Base-by-base conservation (phyloP, 92 coral and sea anemone species). In the Epizoanthus rinbou region DNA sequence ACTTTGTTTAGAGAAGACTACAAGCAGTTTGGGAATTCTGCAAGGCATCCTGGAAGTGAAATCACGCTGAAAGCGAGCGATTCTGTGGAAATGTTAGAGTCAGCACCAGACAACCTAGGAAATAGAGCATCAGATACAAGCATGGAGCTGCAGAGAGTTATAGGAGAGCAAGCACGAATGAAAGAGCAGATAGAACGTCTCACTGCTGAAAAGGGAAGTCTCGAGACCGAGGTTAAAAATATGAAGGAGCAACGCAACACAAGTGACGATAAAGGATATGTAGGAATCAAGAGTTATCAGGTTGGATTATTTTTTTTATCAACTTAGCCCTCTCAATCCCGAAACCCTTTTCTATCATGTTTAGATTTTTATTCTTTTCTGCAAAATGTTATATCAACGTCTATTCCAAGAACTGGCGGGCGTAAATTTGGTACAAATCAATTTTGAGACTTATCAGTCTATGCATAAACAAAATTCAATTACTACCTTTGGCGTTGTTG, bases 231-330 rank as follows among this genome's bases (percentile, higher is more conserved):
- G 58, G 86, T 71, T 50, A 83, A 85, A 65, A 86, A 74, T 57
- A 66, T 89, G n/a, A 93, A 87, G 73, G 75, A 71, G 56, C 54
- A 70, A 76, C 50, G 64, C 53, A 45, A 56, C 28, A 79, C 50
- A 25, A 67, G 62, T 35, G 88, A 80, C 1, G 86, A 76, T 62
- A 89, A 89, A 69, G 91, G 85, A 75, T 82, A 76, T 54, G 75
- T 52, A 18, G 90, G 91, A 23, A 71, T 85, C 67, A 85, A 89
- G 47, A 86, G 86, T 37, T 85, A 81, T 73, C 89, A 89, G 89
- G 92, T 89, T 21, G 79, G 78, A 37, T 37, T 4, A 37, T 37
- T 9, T 10, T 43, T 43, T 50, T 50, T 10, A 50, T 50, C 16
- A 50, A 9, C 8, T 50, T 50, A 43, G 54, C 54, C 54, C 54